Percentiles rank a stretch among this genome's conserved stretches.
Conservation (phyloP, 2,888 invertebrate species). For the Syrista parreyssii region DNA sequence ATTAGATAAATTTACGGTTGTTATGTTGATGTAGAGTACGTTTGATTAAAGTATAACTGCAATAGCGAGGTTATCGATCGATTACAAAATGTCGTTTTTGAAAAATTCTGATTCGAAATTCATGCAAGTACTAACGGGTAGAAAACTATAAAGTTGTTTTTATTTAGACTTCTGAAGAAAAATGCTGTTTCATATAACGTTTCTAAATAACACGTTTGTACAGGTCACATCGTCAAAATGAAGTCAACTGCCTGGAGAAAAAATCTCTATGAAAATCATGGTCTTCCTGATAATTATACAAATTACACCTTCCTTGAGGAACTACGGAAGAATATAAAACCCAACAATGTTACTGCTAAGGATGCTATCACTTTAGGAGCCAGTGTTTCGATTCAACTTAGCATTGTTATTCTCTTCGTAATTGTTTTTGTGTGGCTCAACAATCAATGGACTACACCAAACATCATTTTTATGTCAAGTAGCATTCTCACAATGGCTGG, state of each 20-base stretch:
- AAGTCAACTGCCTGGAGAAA: conserved; percentile 80
- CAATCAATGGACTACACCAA: conserved; percentile 75
- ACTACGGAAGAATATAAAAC: conserved; percentile 83
- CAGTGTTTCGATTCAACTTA: conserved; percentile 83
- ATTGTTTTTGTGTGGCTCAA: conserved; percentile 80
- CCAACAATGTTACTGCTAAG: conserved; percentile 77
- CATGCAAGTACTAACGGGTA: neutral
- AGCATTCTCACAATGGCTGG: conserved; percentile 71
- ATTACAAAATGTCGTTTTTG: neutral
- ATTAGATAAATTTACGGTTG: neutral
- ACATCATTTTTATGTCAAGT: conserved; percentile 72
- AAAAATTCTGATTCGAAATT: neutral
- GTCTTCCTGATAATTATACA: conserved; percentile 92
- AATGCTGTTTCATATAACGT: neutral
- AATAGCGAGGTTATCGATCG: neutral
- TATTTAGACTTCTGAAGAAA: neutral
- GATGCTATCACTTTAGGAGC: conserved; percentile 83
- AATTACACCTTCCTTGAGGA: conserved; percentile 88
- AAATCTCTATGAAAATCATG: conserved; percentile 88
- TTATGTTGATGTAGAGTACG: neutral
- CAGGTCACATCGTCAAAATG: conserved; percentile 56
- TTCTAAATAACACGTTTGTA: neutral
- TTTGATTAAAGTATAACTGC: neutral
- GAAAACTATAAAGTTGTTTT: neutral
- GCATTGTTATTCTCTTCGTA: conserved; percentile 79